Conservation (phyloP, 2,113 vertebrate species). For the Thamnophis sirtalis region DNA sequence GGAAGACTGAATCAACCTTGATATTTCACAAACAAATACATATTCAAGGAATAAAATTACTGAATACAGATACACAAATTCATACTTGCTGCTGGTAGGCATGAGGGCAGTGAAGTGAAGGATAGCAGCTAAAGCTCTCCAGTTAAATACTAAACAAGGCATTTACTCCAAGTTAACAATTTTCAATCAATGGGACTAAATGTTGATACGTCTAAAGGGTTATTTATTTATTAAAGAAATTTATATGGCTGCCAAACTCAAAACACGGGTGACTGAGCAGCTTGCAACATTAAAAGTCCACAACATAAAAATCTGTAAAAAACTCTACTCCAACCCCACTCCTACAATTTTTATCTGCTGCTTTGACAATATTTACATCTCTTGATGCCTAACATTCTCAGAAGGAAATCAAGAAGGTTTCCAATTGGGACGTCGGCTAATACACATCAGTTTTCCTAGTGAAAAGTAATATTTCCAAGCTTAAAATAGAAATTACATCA, state of each 20-base stretch:
- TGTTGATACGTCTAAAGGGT: neutral
- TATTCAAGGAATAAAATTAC: neutral
- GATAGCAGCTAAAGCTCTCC: neutral
- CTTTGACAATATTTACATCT: neutral
- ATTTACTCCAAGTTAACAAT: neutral
- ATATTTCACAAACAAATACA: neutral
- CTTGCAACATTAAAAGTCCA: neutral
- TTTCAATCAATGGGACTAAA: neutral
- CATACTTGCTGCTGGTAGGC: neutral
- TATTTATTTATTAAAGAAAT: neutral
- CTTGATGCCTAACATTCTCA: neutral
- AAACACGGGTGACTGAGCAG: neutral
- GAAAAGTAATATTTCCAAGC: neutral
- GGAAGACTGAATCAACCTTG: neutral
- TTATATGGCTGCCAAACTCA: neutral
- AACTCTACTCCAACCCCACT: neutral
- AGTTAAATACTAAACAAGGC: neutral
- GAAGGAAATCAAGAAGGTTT: neutral
- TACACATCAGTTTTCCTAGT: neutral
- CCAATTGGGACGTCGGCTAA: neutral
- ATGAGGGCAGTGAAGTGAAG: neutral
- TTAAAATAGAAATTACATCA: neutral
- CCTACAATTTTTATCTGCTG: neutral
- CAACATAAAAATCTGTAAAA: neutral
- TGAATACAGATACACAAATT: neutral